Conservation (phyloP, 2,113 vertebrate genomes). For the Athene noctua region DNA sequence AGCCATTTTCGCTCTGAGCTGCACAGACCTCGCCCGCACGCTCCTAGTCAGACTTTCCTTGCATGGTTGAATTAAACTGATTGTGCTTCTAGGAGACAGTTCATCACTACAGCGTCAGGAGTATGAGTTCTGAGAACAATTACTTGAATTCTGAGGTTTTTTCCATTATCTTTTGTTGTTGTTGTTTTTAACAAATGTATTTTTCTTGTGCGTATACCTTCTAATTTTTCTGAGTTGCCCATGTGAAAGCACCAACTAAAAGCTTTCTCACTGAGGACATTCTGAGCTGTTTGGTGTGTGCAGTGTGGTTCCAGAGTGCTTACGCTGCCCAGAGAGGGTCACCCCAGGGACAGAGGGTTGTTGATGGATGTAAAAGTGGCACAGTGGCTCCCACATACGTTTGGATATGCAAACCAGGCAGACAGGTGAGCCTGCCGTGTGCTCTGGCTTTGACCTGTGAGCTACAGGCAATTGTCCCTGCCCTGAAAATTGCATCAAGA, state of each 20-base stretch:
- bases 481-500: neutral
- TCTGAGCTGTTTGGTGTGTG: neutral
- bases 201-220: neutral
- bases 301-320: neutral
- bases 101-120: neutral
- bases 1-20: neutral
- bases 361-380: neutral
- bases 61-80: neutral
- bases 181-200: neutral
- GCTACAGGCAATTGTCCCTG: neutral
- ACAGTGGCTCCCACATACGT: neutral
- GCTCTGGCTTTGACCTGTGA: neutral
- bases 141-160: neutral
- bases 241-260: neutral
- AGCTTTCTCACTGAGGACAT: neutral
- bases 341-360: neutral
- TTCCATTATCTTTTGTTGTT: neutral
- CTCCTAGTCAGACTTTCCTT: neutral
- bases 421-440: neutral
- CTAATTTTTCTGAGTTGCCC: conserved; percentile 9
- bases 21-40: neutral
- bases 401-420: neutral
- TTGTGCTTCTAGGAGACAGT: conserved; percentile 6
- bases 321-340: neutral
- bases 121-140: neutral